Evolutionary conservation across 2,113 vertebrate genomes (phyloP).

Genomic region (Sander vitreus): DNA sequence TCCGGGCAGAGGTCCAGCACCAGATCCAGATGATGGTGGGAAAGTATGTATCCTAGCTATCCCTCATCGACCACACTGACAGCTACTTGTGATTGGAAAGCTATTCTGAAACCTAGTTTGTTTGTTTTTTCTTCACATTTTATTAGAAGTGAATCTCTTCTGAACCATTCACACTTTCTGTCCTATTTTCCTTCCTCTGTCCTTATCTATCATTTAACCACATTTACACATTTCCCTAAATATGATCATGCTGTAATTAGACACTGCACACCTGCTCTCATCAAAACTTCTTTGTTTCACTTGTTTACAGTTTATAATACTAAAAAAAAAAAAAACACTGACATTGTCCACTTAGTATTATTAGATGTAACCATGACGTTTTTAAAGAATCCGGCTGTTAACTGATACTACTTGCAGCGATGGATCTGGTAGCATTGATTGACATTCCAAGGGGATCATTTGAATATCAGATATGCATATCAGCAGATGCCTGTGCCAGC

Average conservation of each 20-base stretch:
- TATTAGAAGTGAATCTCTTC: not conserved
- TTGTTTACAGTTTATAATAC: not conserved
- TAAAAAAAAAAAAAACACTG: not conserved
- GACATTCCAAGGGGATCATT: conserved; percentile 24
- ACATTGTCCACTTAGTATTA: not conserved
- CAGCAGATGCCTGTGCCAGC: conserved; percentile 30
- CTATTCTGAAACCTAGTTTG: not conserved
- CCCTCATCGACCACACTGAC: not conserved
- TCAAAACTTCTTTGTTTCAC: not conserved
- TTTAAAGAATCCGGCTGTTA: conserved; percentile 2
- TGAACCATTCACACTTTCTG: not conserved
- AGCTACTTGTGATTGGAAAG: not conserved
- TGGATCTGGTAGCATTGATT: conserved; percentile 24
- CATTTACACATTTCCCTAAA: not conserved
- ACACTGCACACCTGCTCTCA: not conserved
- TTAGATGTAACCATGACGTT: not conserved
- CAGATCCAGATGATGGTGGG: conserved; percentile 94
- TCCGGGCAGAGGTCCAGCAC: conserved; percentile 93
- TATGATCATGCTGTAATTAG: not conserved
- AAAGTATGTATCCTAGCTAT: conserved; percentile 86
- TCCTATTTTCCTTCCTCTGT: not conserved
- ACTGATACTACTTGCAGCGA: not conserved
- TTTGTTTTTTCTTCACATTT: not conserved
- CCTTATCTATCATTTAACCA: not conserved
- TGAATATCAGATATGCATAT: conserved; percentile 35